Percentiles rank a stretch among this genome's conserved stretches.
Conservation (phyloP, 2,113 vertebrate species). For the Paramisgurnus dabryanus region DNA sequence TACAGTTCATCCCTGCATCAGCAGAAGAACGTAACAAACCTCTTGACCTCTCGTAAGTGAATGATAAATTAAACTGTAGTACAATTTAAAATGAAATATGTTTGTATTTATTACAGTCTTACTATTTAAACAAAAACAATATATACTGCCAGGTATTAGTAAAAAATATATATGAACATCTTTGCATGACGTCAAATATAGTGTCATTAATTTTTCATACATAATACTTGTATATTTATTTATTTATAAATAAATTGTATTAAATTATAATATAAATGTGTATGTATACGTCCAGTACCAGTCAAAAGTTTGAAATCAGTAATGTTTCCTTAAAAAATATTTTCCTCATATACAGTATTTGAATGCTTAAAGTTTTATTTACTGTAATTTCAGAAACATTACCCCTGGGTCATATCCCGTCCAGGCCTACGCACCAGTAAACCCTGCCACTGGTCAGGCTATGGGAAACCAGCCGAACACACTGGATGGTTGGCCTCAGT, state of each 20-base stretch:
- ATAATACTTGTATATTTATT: no score
- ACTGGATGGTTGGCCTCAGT: slow-evolving; percentile 55
- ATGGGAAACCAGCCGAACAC: slow-evolving; percentile 16
- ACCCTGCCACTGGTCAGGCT: background rate
- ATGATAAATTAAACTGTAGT: background rate
- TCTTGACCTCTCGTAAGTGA: slow-evolving; percentile 68
- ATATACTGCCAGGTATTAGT: no score
- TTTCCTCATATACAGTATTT: slow-evolving; percentile 18
- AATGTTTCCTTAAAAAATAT: no score
- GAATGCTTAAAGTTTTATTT: background rate
- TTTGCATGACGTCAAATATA: no score
- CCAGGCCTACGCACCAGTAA: slow-evolving; percentile 54
- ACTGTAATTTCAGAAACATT: background rate
- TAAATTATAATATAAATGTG: no score
- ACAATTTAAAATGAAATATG: no score
- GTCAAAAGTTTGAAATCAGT: no score
- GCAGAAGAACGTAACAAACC: slow-evolving; percentile 72
- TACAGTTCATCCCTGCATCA: slow-evolving; percentile 77
- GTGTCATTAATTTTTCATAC: no score
- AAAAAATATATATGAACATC: no score
- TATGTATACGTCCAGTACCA: no score
- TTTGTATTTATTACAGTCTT: no score
- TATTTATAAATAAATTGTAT: no score
- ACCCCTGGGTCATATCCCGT: slow-evolving; percentile 61
- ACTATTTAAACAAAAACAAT: background rate